Evolutionary conservation across 35 echinoderm and acorn worm genomes (phyloP), one percentile per base, ranked within the genome.

Genomic region (Hemicentrotus pulcherrimus): DNA sequence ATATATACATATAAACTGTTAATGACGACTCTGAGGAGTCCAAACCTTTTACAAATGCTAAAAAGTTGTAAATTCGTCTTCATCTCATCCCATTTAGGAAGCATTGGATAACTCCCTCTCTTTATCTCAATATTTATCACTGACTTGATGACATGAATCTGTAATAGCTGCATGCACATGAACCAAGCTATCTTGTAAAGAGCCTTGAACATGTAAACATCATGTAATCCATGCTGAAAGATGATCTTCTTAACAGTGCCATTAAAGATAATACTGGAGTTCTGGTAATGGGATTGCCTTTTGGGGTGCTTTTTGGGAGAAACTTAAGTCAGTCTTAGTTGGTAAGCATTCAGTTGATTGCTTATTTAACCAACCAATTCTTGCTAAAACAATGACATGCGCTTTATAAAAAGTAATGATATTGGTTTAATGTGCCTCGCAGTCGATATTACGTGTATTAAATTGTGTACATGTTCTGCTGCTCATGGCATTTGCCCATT

Each of bases 101-200:
- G 65, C 65, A 78, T 78, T 78, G 22, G 24, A 78, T 28, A 78
- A 18, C 28, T n/a, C 65, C 22, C 65, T 22, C 65, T 78, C 65
- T 78, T 78, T 78, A 78, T 78, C 65, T 78, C 65, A 78, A 78
- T 78, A 78, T 78, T 78, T 78, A 24, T 78, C 65, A 28, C 65
- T 4, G 65, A 78, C 65, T 78, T 78, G 65, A 78, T 78, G 65
- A 78, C 65, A 78, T 78, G 65, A 78, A 78, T 28, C 65, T 78
- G 4, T 78, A 22, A 78, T 6, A 24, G 61, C 61, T 28, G 0
- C 19, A 24, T 28, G 18, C 24, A 6, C 2, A 18, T 78, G 19
- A 28, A 30, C 65, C 65, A 28, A n/a, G 6, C 24, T 28, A 78
- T 78, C 65, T 28, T 28, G 65, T 78, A 6, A 78, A 78, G 65